Conservation (phyloP, 1,140 invertebrate species). For the Hycleus phaleratus region DNA sequence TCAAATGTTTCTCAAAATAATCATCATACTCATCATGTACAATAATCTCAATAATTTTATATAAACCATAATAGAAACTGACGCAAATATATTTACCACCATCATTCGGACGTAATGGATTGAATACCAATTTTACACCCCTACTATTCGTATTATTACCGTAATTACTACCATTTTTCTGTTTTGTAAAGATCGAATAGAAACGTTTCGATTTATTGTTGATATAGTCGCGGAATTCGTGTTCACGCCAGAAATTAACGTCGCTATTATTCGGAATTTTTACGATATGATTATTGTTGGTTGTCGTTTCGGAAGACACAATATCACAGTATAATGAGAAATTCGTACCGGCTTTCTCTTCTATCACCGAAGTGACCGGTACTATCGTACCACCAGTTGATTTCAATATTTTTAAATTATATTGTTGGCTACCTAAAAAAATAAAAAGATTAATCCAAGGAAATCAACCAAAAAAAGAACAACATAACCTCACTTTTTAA, state of each 20-base stretch:
- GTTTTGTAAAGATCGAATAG: slow-evolving; percentile 10
- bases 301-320: slow-evolving; percentile 14
- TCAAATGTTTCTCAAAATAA: slow-evolving; percentile 15
- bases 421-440: no score
- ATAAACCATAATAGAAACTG: slow-evolving; percentile 33
- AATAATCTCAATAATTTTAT: slow-evolving; percentile 25
- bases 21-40: slow-evolving; percentile 23
- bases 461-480: slow-evolving; percentile 15
- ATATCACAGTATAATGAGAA: slow-evolving; percentile 35
- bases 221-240: not conserved
- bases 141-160: slow-evolving; percentile 20
- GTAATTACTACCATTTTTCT: slow-evolving; percentile 23
- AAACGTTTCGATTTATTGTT: not conserved
- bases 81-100: slow-evolving; percentile 34
- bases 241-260: not conserved
- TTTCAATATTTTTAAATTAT: slow-evolving; percentile 30
- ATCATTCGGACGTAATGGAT: slow-evolving; percentile 29
- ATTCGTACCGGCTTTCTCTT: slow-evolving; percentile 32
- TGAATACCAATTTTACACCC: slow-evolving; percentile 13
- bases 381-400: slow-evolving; percentile 26
- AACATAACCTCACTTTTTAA: slow-evolving; percentile 4
- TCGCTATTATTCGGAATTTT: not conserved
- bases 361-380: slow-evolving; percentile 24
- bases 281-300: no score
- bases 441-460: no score